Evolutionary conservation across 2,888 invertebrate species (phyloP), one percentile per base, ranked within the genome.

Genomic region (Trachelus troglodyta): DNA sequence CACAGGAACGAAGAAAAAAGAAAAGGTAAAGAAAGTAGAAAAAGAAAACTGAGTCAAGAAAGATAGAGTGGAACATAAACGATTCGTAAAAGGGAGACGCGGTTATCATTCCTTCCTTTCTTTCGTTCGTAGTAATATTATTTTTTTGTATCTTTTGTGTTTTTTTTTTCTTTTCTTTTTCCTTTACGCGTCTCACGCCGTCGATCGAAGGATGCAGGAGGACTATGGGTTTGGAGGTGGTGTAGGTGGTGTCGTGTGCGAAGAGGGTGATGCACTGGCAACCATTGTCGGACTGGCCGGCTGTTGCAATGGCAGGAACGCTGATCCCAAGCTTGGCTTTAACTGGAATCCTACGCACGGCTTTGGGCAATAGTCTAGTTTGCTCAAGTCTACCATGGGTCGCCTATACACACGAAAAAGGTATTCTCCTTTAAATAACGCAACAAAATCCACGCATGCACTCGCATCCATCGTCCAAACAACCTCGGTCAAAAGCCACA

Each of bases 241-340:
- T 85, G 91, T 91, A 78, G 90, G 89, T 81, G 91, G 88, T 85
- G 90, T 90, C 81, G 89, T 88, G 84, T 89, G 90, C 81, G 90
- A 88, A 81, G 91, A 88, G 77, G 90, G 86, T 84, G 90, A 89
- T 83, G 87, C 86, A 86, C 84, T 89, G 77, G 86, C 84, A 81
- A 88, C 86, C 86, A 89, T 88, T 84, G 89, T 88, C 75, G 89
- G 87, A 84, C 89, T 90, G 80, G 91, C 89, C 82, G 87, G 87
- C 83, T 92, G 93, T 87, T 93, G 94, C 86, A 95, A 93, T 87
- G 96, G 95, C 92, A 96, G 95, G 93, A 97, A 97, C 87, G 96
- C 96, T 75, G 96, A 96, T 85, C 96, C 95, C 83, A 95, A 93
- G 89, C 96, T 96, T 79, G 96, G 96, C 88, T 95, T 95, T 92